Evolutionary conservation across 1,140 invertebrate genomes (phyloP), one percentile per base, ranked within the genome.

Genomic region (Asobara japonica): DNA sequence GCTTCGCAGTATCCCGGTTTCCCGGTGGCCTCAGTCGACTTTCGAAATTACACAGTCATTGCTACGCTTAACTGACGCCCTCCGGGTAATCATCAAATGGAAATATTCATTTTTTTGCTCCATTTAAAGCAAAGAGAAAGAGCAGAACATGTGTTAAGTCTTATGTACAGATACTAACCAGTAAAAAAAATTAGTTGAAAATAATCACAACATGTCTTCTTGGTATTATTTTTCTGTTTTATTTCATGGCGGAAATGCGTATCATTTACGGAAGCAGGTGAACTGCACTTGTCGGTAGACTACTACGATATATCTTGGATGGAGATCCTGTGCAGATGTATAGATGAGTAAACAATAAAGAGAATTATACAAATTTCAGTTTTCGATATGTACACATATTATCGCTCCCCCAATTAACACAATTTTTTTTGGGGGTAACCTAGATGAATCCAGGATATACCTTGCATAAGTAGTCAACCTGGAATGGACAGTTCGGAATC

Each of bases 41-140:
- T 69, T 69, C 51, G 33, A 70, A 74, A 62, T 74, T 69, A 66
- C 33, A 60, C 38, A 65, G 67, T 74, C 68, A 74, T 74, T 66
- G 56, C 60, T 67, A 64, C 66, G 38, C 13, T 27, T 22, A 29
- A 36, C 16, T 11, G 61, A 60, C 41, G 31, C 33, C 62, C 36
- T 64, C 60, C 41, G 22, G 51, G 25, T 41, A 66, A 33, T 73
- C 27, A 73, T 25, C 45, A n/a, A 60, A 22, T 22, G 27, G 18
- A 66, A 51, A 51, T 51, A 20, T 51, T 51, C 22, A 20, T 22
- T 51, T 51, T 51, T 51, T 51, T 51, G 36, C 41, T 48, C 16
- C 29, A 41, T 4, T 8, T 31, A 56, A 38, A 4, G 60, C 16
- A 10, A 8, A 33, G 31, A 33, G 31, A 6, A 33, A 33, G 31